These are phyloP conservation scores for Tetranychus truncatus DNA, from an alignment of 2,888 invertebrate genomes.

Conservation along the genomic window DNA sequence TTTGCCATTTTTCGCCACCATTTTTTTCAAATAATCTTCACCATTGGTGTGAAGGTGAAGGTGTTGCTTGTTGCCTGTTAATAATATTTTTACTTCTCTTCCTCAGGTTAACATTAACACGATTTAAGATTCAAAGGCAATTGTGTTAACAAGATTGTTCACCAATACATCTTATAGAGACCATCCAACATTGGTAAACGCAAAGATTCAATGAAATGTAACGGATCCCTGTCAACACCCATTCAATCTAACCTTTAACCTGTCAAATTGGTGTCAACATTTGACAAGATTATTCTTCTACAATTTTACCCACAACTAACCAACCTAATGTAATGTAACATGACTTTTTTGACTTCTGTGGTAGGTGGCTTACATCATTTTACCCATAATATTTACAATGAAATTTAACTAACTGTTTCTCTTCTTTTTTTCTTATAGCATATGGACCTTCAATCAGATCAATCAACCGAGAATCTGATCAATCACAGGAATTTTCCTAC, in stretches of 20 bases:
- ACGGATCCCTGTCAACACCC: slow-evolving; percentile 1
- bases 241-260: not conserved
- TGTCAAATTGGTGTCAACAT: not conserved
- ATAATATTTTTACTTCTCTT: no score
- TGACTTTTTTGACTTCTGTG: not conserved
- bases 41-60: not conserved
- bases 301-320: slow-evolving; percentile 1
- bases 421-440: not conserved
- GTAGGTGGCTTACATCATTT: not conserved
- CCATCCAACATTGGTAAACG: not conserved
- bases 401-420: not conserved
- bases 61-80: not conserved
- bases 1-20: not conserved
- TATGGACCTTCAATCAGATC: not conserved
- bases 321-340: not conserved
- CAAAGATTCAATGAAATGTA: not conserved
- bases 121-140: not conserved
- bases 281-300: not conserved
- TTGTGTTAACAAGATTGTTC: not conserved
- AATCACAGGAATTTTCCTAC: not conserved
- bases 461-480: slow-evolving; percentile 1
- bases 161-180: not conserved
- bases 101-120: not conserved
- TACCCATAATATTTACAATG: not conserved
- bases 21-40: not conserved